A percentile compares a stretch with the other conserved stretches of the same genome.
These are phyloP conservation scores for Setophaga kirtlandii DNA, from an alignment of 2,113 vertebrate species.

Conservation along the genomic window DNA sequence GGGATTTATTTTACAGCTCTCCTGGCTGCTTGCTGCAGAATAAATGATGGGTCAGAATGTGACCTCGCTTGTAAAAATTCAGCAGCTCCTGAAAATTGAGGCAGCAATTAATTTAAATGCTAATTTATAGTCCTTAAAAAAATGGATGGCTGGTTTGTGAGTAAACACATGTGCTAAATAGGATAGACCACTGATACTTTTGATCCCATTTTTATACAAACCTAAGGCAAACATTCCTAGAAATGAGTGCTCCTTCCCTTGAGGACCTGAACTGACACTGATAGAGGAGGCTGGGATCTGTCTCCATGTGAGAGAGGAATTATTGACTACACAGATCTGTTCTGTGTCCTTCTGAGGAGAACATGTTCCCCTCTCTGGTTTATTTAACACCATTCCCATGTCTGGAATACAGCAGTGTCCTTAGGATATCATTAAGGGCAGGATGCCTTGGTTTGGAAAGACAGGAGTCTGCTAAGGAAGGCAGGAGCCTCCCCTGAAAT, in stretches of 20 bases:
- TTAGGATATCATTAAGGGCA: background rate
- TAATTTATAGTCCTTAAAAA: background rate
- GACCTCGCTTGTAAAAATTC: background rate
- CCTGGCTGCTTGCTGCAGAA: background rate
- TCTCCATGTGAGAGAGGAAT: background rate
- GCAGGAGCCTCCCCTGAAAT: no score
- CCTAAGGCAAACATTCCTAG: background rate
- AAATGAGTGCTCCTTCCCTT: background rate
- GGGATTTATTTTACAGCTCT: background rate
- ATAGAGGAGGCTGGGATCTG: background rate
- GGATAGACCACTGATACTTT: background rate
- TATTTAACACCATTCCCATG: background rate
- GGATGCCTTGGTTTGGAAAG: no score
- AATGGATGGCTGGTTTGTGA: background rate
- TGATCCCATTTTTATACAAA: background rate
- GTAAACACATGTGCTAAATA: background rate
- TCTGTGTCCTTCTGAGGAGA: background rate
- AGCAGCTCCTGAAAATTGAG: background rate
- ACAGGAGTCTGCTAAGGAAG: no score
- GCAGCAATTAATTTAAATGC: background rate
- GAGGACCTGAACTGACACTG: background rate
- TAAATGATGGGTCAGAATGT: background rate
- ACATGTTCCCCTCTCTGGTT: background rate
- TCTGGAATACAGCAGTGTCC: background rate
- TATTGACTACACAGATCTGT: background rate